Percentiles rank a stretch among this genome's conserved stretches.
Evolutionary conservation across 2,888 invertebrate species (phyloP).

Genomic region (Eupithecia pulchellata): DNA sequence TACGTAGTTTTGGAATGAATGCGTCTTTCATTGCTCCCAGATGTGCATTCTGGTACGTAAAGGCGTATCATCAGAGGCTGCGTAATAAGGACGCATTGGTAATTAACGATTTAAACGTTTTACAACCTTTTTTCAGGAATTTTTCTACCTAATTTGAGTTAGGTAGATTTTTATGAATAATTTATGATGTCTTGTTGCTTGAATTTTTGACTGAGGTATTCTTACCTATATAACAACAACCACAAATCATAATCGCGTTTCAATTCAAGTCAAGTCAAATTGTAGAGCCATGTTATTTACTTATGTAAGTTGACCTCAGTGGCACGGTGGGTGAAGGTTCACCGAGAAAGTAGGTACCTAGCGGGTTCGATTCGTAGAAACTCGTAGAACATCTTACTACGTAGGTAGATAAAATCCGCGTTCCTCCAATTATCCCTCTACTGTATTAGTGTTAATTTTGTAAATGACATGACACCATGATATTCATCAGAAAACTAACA

Average conservation of each 20-base stretch:
- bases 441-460: not conserved
- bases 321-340: not conserved
- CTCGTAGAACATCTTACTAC: not conserved
- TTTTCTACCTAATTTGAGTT: not conserved
- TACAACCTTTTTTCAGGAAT: conserved; percentile 51
- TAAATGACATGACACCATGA: not conserved
- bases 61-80: conserved; percentile 73
- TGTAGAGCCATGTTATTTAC: not conserved
- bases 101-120: conserved; percentile 67
- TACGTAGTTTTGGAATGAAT: conserved; percentile 52
- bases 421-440: not conserved
- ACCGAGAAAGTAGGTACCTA: not conserved
- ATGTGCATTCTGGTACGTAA: conserved; percentile 79
- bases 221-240: not conserved
- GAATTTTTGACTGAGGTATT: not conserved
- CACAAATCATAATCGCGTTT: not conserved
- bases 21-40: conserved; percentile 77
- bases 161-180: not conserved
- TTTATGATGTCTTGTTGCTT: not conserved
- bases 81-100: conserved; percentile 72
- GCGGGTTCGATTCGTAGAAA: not conserved
- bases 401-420: too few species aligned
- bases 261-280: not conserved
- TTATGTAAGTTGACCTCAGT: not conserved
- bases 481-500: conserved; percentile 16